These are phyloP conservation scores for Sarcophaga carnaria DNA, from an alignment of 2,888 invertebrate genomes.

Conservation along the genomic window DNA sequence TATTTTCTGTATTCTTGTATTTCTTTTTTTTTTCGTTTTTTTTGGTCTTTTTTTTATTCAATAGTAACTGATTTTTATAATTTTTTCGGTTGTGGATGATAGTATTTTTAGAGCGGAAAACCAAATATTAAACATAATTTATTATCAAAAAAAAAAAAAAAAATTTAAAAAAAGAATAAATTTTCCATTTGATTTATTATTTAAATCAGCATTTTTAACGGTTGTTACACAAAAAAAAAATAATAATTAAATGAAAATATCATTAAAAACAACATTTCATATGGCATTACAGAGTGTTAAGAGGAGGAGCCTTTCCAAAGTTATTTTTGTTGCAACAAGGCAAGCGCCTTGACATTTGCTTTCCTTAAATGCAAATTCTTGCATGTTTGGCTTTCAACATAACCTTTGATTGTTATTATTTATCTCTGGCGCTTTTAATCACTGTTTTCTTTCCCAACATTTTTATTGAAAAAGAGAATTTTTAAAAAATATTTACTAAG, in stretches of 20 bases:
- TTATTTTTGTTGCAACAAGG: neutral
- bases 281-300: neutral
- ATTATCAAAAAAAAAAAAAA: conserved; percentile 19
- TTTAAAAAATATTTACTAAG: neutral
- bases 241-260: neutral
- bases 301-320: no score
- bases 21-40: neutral
- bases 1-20: neutral
- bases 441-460: neutral
- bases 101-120: conserved; percentile 60
- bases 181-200: no score
- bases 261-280: neutral
- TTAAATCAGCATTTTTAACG: no score
- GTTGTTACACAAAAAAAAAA: neutral
- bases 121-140: conserved; percentile 53
- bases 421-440: neutral
- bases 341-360: neutral
- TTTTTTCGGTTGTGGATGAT: conserved; percentile 6
- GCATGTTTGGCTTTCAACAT: neutral
- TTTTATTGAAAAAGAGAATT: neutral
- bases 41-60: conserved; percentile 31
- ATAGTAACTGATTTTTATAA: conserved; percentile 32
- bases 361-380: neutral
- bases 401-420: neutral
- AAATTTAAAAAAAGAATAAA: neutral